Evolutionary conservation across 2,113 vertebrate species (phyloP), one percentile per base, ranked within the genome.

Genomic region (Poeciliopsis retropinna): DNA sequence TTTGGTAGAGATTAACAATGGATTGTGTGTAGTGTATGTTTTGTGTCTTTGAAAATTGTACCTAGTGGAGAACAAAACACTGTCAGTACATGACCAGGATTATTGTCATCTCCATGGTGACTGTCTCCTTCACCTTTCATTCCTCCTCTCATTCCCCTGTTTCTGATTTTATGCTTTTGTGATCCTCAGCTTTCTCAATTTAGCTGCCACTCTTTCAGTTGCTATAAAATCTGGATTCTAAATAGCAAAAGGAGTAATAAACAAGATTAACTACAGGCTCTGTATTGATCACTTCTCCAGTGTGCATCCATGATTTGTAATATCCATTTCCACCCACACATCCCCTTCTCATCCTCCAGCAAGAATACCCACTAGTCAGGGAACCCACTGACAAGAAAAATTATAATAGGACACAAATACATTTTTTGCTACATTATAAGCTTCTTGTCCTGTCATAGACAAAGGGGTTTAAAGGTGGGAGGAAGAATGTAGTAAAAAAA

Each of bases 191-290:
- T 12, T 73, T 84, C 29, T n/a, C 73, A 79, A 77, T 68, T 66
- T 44, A 66, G 74, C n/a, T 13, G 82, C 78, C 73, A 67, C 79
- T 79, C 88, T 82, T 91, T 90, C 63, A 70, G 91, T 84, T 75
- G 80, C 79, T 78, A 73, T 84, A 78, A 87, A 88, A 91, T 92
- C 87, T 82, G 80, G 92, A 91, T 91, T 85, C 84, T 77, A 90
- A 90, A 92, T 91, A 83, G 91, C 83, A 79, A 82, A 85, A 79
- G 72, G 62, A 80, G 90, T 89, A 83, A 89, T 94, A 92, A 92
- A 93, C 85, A 87, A 88, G 86, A 93, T 87, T 86, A 83, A 94
- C 85, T 85, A 69, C 79, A 80, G 67, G 76, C 75, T 80, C 30
- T 60, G 27, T 86, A 93, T 91, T 87, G 92, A 94, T 93, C 72